Evolutionary conservation across 2,113 vertebrate species (phyloP).

Genomic region (Pardalotus punctatus): DNA sequence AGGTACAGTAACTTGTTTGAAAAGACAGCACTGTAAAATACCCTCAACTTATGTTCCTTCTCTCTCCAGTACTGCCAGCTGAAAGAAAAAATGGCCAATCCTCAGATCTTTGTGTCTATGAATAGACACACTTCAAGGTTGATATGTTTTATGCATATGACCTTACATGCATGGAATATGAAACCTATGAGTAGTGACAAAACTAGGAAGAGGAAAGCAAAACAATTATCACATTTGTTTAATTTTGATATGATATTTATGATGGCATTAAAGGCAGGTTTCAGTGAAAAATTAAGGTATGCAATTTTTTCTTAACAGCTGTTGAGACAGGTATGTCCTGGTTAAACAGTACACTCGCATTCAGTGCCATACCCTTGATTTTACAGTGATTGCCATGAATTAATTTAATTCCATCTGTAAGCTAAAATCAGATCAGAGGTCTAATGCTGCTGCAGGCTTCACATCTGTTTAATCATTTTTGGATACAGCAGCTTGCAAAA

Average conservation of each 20-base stretch:
- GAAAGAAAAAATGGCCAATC: not conserved
- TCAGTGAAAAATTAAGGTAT: slow-evolving; percentile 55
- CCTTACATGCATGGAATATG: not conserved
- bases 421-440: slow-evolving; percentile 76
- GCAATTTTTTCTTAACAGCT: slow-evolving; percentile 57
- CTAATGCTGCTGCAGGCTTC: slow-evolving; percentile 71
- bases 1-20: not conserved
- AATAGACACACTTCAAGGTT: not conserved
- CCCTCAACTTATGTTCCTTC: not conserved
- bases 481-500: slow-evolving; percentile 69
- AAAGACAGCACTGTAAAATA: not conserved
- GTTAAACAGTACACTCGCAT: slow-evolving; percentile 49
- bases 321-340: slow-evolving; percentile 54
- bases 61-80: not conserved
- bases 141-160: not conserved
- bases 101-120: not conserved
- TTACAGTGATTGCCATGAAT: slow-evolving; percentile 66
- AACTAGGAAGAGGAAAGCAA: not conserved
- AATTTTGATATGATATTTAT: slow-evolving; percentile 50
- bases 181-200: not conserved
- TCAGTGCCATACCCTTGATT: slow-evolving; percentile 61
- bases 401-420: slow-evolving; percentile 75
- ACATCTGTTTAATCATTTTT: slow-evolving; percentile 77
- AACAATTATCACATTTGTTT: slow-evolving; percentile 5
- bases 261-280: slow-evolving; percentile 30